Conservation (phyloP, 2,888 invertebrate genomes). For the Drosophila atroscutellata region DNA sequence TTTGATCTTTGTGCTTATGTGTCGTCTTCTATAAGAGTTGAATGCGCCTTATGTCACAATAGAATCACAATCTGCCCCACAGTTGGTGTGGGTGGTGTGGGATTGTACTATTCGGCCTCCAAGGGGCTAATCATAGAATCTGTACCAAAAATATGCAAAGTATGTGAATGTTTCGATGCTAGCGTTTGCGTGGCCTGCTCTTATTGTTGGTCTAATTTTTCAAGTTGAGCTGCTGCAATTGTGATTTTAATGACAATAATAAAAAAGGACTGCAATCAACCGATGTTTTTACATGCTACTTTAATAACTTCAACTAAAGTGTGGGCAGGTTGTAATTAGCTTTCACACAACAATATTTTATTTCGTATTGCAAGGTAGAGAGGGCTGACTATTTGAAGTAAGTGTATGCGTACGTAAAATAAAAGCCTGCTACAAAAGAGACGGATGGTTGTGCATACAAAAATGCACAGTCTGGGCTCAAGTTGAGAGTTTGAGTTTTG, state of each 20-base stretch:
- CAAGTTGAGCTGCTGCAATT: slow-evolving; percentile 47
- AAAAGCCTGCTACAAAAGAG: slow-evolving; percentile 16
- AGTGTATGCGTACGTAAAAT: slow-evolving; percentile 24
- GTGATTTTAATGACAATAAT: slow-evolving; percentile 8
- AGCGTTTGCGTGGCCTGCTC: slow-evolving; percentile 1
- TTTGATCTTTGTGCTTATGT: slow-evolving; percentile 8
- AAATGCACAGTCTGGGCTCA: slow-evolving; percentile 51
- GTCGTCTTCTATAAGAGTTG: slow-evolving; percentile 49
- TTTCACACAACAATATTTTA: background rate
- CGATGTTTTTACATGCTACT: slow-evolving; percentile 11
- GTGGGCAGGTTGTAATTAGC: background rate
- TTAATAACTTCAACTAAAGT: background rate
- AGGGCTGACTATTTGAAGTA: slow-evolving; percentile 5
- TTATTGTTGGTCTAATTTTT: slow-evolving; percentile 2
- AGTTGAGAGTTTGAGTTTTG: slow-evolving; percentile 32
- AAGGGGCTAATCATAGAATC: slow-evolving; percentile 54
- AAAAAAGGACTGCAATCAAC: slow-evolving; percentile 4
- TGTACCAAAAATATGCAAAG: slow-evolving; percentile 39
- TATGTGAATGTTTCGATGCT: slow-evolving; percentile 27
- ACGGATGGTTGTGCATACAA: slow-evolving; percentile 34
- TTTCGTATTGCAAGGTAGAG: background rate
- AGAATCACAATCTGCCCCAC: slow-evolving; percentile 6
- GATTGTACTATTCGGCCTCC: slow-evolving; percentile 39
- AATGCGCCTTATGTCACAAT: slow-evolving; percentile 68
- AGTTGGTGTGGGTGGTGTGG: background rate